Conservation (phyloP, 1,140 invertebrate genomes). For the Metaphire vulgaris region DNA sequence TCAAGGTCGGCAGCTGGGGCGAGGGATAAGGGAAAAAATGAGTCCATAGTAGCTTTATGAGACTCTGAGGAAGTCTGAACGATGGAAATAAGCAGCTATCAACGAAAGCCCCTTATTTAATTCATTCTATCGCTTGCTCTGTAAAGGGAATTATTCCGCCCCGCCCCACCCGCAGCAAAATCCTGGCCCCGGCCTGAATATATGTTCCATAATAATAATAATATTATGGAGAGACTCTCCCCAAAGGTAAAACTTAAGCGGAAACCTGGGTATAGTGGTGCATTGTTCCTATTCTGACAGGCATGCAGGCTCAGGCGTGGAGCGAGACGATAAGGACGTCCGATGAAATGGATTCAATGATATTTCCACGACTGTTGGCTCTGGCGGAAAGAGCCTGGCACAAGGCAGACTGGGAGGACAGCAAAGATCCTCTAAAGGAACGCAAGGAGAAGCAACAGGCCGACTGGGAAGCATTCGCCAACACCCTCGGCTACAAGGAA, state of each 20-base stretch:
- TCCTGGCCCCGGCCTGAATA: neutral
- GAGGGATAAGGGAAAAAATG: too few species aligned
- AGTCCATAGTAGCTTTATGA: too few species aligned
- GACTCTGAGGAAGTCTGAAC: too few species aligned
- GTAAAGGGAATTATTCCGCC: neutral
- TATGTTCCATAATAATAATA: neutral
- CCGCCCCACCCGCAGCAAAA: too few species aligned
- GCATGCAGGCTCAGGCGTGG: conserved; percentile 43
- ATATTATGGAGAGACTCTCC: neutral
- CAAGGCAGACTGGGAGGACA: conserved; percentile 40
- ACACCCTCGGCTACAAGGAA: conserved; percentile 37
- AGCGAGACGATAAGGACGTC: conserved; percentile 36
- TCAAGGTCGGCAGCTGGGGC: too few species aligned
- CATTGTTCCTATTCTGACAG: conserved; percentile 34
- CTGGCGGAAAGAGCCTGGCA: conserved; percentile 47
- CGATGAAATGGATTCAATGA: conserved; percentile 38
- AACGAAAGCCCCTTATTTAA: too few species aligned
- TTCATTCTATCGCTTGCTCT: neutral
- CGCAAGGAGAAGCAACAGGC: conserved; percentile 17
- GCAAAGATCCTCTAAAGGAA: conserved; percentile 18
- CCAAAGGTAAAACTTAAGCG: neutral
- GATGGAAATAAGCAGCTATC: too few species aligned
- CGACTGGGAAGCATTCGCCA: conserved; percentile 43
- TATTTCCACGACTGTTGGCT: conserved; percentile 42
- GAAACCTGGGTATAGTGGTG: conserved; percentile 3